Evolutionary conservation across 2,113 vertebrate genomes (phyloP).

Genomic region (Nyctereutes procyonoides): DNA sequence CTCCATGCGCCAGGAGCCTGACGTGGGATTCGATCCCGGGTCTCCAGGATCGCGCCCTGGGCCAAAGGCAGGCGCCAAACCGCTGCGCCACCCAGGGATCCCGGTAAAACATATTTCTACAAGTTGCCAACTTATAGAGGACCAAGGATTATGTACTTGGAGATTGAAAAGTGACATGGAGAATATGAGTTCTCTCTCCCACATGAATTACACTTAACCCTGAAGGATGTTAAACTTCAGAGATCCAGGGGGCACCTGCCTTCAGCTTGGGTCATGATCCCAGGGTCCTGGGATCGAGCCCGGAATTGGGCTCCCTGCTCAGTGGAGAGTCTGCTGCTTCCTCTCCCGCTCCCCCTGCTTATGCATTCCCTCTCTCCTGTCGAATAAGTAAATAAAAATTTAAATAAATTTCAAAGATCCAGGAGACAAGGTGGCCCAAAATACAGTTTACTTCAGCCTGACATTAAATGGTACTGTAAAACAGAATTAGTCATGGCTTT

Average conservation of each 20-base stretch:
- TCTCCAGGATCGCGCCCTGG: too few species aligned
- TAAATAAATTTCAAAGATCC: background rate
- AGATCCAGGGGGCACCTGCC: background rate
- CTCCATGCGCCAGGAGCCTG: too few species aligned
- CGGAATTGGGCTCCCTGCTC: too few species aligned
- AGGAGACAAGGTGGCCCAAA: background rate
- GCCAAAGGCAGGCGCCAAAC: too few species aligned
- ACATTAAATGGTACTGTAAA: background rate
- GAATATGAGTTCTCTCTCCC: background rate
- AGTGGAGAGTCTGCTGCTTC: too few species aligned
- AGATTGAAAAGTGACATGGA: background rate
- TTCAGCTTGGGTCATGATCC: too few species aligned
- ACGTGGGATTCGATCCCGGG: too few species aligned
- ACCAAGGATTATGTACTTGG: background rate
- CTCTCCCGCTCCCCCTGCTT: too few species aligned
- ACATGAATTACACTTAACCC: background rate
- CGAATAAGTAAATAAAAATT: too few species aligned
- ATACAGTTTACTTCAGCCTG: background rate
- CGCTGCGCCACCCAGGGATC: too few species aligned
- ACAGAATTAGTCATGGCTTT: background rate
- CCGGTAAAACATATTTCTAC: background rate
- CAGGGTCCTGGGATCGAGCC: too few species aligned
- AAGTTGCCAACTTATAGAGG: background rate
- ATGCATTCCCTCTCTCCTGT: too few species aligned
- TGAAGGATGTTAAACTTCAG: slow-evolving; percentile 1